Base-by-base conservation (phyloP, 1,140 invertebrate species). In the Zaprionus davidi region DNA sequence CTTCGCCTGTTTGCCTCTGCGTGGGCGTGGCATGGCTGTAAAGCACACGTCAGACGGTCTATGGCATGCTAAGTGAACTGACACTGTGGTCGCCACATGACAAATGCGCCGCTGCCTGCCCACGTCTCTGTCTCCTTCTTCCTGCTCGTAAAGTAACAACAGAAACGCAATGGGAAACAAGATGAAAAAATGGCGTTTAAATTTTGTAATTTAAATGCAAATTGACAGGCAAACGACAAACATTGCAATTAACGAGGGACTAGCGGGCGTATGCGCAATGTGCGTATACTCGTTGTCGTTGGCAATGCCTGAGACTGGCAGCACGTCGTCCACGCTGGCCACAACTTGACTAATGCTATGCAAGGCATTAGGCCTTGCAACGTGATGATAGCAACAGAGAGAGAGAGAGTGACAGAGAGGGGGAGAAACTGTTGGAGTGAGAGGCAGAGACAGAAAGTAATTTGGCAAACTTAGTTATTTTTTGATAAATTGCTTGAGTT, bases 201-300 rank as follows among this genome's bases (percentile, higher is more conserved):
- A 90, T 85, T 90, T 90, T 90, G 85, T 90, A 90, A 90, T 90
- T 90, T 90, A 90, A 90, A 90, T 90, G 85, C 85, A 90, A 90
- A 90, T 90, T 90, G 85, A 85, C 82, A 82, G 70, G 84, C 81
- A 84, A 88, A 88, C 84, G 84, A 88, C 81, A 90, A 90, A 76
- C 85, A 90, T 88, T 90, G 85, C 85, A 90, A 90, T 90, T 90
- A 90, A 90, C 85, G 71, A 75, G 85, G 85, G 85, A 90, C 79
- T 77, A 82, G 86, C 78, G 79, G 84, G 81, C 79, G 85, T 90
- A 90, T 79, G 81, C 78, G 81, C 78, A 87, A 88, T 78, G 53
- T 36, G n/a, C 22, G 57, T 28, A 63, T 67, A 62, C 24, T 12
- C 28, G 34, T 28, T 17, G 44, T 34, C 41, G n/a, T 44, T 44